These are phyloP conservation scores for Psittacula echo DNA, from an alignment of 2,797 vertebrate genomes.

Conservation along the genomic window DNA sequence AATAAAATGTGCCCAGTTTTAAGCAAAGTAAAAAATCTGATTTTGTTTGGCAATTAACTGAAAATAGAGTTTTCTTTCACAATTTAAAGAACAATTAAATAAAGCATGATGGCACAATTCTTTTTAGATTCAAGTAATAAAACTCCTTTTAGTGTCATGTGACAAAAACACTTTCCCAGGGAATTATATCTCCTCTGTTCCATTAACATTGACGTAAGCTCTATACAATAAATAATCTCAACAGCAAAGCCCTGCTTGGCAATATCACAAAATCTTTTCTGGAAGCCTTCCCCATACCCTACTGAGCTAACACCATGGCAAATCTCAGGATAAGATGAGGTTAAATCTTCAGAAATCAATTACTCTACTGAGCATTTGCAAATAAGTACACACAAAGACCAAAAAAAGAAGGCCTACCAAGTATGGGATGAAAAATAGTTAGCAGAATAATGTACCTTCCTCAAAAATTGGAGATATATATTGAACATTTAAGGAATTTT, in stretches of 20 bases:
- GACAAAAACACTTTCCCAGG: not conserved
- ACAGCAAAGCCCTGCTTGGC: not conserved
- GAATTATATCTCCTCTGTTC: not conserved
- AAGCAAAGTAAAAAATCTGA: not conserved
- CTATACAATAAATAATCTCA: not conserved
- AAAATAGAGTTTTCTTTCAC: not conserved
- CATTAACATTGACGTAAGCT: not conserved
- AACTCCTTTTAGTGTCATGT: not conserved
- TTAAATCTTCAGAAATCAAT: conserved; percentile 12
- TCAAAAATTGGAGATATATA: not conserved
- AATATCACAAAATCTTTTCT: not conserved
- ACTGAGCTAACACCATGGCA: not conserved
- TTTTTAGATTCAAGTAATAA: not conserved
- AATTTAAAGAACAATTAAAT: not conserved
- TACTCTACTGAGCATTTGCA: not conserved
- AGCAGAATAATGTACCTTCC: not conserved
- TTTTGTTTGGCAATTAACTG: not conserved
- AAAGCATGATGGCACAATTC: not conserved
- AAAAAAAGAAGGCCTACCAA: not conserved
- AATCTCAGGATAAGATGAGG: not conserved
- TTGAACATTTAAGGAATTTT: not conserved
- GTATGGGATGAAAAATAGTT: not conserved
- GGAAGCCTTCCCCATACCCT: not conserved
- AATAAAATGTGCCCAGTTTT: not conserved
- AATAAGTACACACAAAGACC: not conserved